phyloP scores from a whole-genome alignment of 1,140 invertebrate species.

The Sminthurinus signatus region DNA sequence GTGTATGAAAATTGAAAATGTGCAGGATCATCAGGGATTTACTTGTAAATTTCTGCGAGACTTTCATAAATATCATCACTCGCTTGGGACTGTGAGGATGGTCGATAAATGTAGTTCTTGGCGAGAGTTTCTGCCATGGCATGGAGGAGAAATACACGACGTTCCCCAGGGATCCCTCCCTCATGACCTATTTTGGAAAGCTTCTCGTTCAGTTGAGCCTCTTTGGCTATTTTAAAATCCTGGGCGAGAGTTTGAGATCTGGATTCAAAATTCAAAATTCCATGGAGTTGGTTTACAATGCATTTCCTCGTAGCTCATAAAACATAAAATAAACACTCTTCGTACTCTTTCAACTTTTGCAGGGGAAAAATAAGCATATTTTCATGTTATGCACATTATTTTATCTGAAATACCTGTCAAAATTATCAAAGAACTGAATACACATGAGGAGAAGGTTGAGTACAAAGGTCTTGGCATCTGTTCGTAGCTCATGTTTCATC shows the following conservation, averaged over 20 bases:
- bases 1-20: no score
- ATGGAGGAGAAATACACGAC: conserved; percentile 19
- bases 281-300: no score
- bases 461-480: conserved; percentile 59
- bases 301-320: no score
- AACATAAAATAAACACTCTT: no score
- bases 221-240: conserved; percentile 25
- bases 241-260: conserved; percentile 13
- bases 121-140: conserved; percentile 30
- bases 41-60: no score
- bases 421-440: conserved; percentile 70
- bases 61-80: no score
- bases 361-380: no score
- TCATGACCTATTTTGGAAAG: conserved; percentile 16
- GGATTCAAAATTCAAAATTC: no score
- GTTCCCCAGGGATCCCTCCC: conserved; percentile 30
- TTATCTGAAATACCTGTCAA: conserved; percentile 57
- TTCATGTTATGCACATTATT: not conserved
- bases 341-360: no score
- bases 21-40: no score
- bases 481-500: conserved; percentile 55
- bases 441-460: conserved; percentile 68
- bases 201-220: conserved; percentile 25
- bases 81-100: not conserved
- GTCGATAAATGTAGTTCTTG: conserved; percentile 31